Base-by-base conservation (phyloP, 2,888 invertebrate species). In the Synergus itoensis region DNA sequence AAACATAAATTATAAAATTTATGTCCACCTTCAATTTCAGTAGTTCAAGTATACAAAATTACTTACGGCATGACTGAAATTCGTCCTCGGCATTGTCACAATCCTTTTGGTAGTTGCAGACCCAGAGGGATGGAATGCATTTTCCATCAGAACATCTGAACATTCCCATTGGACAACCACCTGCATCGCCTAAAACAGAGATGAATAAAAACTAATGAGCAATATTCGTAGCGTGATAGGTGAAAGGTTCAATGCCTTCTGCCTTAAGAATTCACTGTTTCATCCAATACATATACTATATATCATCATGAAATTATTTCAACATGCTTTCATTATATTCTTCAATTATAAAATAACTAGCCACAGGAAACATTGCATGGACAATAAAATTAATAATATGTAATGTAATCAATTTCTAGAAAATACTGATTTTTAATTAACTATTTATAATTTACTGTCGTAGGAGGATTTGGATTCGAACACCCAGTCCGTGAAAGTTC, bases 61-160 rank as follows among this genome's bases (percentile, higher is more conserved):
- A 96, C 97, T 97, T 94, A 98, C 98, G 96, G 92, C 98, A 98
- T 80, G 96, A 94, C 92, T 97, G 97, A 92, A 96, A 96, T 92
- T 98, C 98, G 92, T 98, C 97, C 93, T 97, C 97, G 75, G 97
- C 98, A 90, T 96, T 97, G 85, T 97, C 97, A 93, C 98, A 98
- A 94, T 98, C 98, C 91, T 96, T 96, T 92, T 98, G 97, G 93
- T 98, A 98, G 94, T 99, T 98, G 94, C 98, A 99, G 87, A 98
- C 97, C 95, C 96, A 95, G 86, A 96, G 93, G 86, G 95, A 94
- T 63, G 97, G 96, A 91, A 98, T 98, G 93, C 98, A 98, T 93
- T 96, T 96, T 90, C 97, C 97, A 92, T 97, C 97, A 80, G 95
- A 95, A 93, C 97, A 97, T 87, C 95, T 94, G 94, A 97, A 97